Evolutionary conservation across 2,113 vertebrate species (phyloP).

Genomic region (Equus quagga): DNA sequence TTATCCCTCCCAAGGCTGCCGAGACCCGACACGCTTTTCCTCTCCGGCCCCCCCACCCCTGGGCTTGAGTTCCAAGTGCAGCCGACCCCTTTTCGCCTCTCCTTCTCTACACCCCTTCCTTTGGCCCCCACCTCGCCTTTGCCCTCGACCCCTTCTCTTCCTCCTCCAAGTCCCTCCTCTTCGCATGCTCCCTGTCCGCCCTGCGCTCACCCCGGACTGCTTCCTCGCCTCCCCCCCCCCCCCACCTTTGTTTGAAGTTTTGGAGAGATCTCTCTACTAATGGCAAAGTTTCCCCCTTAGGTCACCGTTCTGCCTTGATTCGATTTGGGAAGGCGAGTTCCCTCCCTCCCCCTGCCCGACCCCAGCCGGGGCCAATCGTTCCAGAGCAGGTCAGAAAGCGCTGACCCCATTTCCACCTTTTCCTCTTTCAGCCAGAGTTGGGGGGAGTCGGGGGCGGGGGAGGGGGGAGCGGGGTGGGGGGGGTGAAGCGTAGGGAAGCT

Average conservation of each 20-base stretch:
- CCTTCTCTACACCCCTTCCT: slow-evolving; percentile 49
- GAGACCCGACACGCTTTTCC: not conserved
- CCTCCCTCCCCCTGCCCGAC: slow-evolving; percentile 58
- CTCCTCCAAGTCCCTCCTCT: slow-evolving; percentile 84
- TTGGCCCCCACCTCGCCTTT: slow-evolving; percentile 84
- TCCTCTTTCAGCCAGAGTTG: slow-evolving; percentile 63
- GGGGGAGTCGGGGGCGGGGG: not conserved
- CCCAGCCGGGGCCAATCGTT: slow-evolving; percentile 47
- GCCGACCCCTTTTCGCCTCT: not conserved
- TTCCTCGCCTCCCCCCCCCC: not conserved
- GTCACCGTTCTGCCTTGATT: slow-evolving; percentile 82
- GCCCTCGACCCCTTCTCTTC: slow-evolving; percentile 87
- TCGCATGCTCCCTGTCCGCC: not conserved
- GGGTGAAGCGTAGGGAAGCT: not conserved
- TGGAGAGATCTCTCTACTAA: slow-evolving; percentile 58
- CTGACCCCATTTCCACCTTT: slow-evolving; percentile 80
- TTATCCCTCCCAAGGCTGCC: not conserved
- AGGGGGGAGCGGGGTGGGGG: not conserved
- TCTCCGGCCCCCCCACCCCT: not conserved
- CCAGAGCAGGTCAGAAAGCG: slow-evolving; percentile 61
- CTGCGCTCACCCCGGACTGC: not conserved
- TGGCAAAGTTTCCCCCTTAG: slow-evolving; percentile 72
- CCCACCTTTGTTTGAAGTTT: slow-evolving; percentile 70
- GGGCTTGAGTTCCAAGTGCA: slow-evolving; percentile 19
- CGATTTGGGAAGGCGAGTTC: slow-evolving; percentile 69